Evolutionary conservation across 2,888 invertebrate genomes (phyloP).

Genomic region (Apoda limacodes): DNA sequence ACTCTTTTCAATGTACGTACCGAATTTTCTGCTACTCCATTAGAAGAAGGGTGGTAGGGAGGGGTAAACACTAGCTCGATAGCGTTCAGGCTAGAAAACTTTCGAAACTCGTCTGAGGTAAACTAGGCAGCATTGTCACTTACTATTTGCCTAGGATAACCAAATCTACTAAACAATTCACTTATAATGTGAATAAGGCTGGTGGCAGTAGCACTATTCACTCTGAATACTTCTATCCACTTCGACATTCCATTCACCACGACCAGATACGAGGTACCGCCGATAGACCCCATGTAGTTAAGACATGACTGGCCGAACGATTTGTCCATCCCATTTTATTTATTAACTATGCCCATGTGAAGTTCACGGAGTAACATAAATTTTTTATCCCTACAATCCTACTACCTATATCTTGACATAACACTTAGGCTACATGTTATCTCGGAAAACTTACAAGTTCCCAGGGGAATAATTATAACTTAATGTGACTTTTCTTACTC

Average conservation of each 20-base stretch:
- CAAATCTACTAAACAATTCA: constrained; percentile 6
- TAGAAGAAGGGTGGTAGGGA: constrained; percentile 19
- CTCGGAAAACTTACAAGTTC: too few relatives aligned
- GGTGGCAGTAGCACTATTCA: constrained; percentile 10
- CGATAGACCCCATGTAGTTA: constrained; percentile 18
- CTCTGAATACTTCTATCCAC: constrained; percentile 16
- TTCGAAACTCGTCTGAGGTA: constrained; percentile 12
- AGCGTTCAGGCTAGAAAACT: constrained; percentile 12
- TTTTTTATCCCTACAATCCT: not conserved
- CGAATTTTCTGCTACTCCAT: constrained; percentile 19
- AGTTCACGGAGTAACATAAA: too few relatives aligned
- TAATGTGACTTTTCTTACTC: too few relatives aligned
- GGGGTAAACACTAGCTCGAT: constrained; percentile 17
- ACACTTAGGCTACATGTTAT: too few relatives aligned
- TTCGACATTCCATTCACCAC: constrained; percentile 14
- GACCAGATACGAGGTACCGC: constrained; percentile 14
- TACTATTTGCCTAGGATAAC: constrained; percentile 17
- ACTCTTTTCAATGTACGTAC: constrained; percentile 14
- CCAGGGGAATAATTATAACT: too few relatives aligned
- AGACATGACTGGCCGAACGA: too few relatives aligned
- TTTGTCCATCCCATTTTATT: too few relatives aligned
- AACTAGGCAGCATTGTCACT: constrained; percentile 19
- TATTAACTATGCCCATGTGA: too few relatives aligned
- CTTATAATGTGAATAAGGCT: constrained; percentile 1
- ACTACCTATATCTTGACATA: too few relatives aligned